phyloP scores from a whole-genome alignment of 2,113 vertebrate genomes.

The Monopterus albus region DNA sequence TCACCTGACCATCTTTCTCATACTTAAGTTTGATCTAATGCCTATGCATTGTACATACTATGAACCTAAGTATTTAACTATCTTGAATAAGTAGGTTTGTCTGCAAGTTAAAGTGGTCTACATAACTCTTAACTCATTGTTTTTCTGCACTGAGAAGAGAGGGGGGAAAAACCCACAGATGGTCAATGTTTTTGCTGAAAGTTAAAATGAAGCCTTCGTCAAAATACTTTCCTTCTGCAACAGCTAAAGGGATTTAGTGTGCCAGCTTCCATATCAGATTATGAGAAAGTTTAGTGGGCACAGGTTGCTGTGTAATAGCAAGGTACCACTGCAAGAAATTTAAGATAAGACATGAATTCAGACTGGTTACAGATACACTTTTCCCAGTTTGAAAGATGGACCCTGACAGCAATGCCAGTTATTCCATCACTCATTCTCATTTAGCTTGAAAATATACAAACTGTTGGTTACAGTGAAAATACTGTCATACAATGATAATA shows the following conservation, averaged over 20 bases:
- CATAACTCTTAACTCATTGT: constrained; percentile 9
- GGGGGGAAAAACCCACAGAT: background rate
- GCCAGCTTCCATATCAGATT: constrained; percentile 36
- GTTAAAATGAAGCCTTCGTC: constrained; percentile 26
- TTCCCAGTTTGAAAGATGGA: constrained; percentile 22
- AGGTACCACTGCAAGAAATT: background rate
- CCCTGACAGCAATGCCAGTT: background rate
- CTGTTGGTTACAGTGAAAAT: no score
- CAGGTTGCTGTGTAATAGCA: constrained; percentile 25
- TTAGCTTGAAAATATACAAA: constrained; percentile 9
- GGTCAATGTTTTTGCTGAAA: constrained; percentile 10
- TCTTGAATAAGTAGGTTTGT: constrained; percentile 26
- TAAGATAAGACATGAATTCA: constrained; percentile 37
- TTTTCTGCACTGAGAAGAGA: background rate
- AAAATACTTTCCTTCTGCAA: constrained; percentile 13
- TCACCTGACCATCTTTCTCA: constrained; percentile 29
- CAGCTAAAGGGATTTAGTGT: constrained; percentile 34
- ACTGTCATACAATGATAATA: background rate
- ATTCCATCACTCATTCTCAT: constrained; percentile 13
- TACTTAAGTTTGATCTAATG: constrained; percentile 17
- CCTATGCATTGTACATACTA: constrained; percentile 7
- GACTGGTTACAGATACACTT: background rate
- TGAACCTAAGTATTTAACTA: constrained; percentile 12
- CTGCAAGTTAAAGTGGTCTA: constrained; percentile 11
- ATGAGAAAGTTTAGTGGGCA: constrained; percentile 28